A percentile compares a stretch with the other conserved stretches of the same genome.
Conservation (phyloP, 2,797 vertebrate species). For the Melanotaenia nigrans region DNA sequence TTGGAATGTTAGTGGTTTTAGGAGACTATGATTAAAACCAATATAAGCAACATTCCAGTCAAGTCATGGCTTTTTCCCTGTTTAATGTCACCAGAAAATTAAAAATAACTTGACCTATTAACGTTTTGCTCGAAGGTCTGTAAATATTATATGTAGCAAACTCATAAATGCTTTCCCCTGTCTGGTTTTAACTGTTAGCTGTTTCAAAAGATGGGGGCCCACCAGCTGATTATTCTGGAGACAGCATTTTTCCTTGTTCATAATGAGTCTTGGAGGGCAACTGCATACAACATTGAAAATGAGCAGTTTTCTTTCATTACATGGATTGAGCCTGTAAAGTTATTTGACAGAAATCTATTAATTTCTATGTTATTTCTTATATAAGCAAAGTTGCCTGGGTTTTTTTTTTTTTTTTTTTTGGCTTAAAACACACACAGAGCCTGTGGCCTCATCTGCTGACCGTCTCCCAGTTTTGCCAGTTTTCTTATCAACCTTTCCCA, state of each 20-base stretch:
- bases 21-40: not conserved
- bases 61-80: not conserved
- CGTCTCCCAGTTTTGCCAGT: conserved; percentile 74
- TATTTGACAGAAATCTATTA: not conserved
- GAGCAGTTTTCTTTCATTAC: not conserved
- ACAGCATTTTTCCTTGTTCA: not conserved
- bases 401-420: not conserved
- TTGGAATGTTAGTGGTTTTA: not conserved
- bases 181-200: not conserved
- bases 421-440: not conserved
- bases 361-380: not conserved
- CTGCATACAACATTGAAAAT: not conserved
- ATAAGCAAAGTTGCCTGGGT: not conserved
- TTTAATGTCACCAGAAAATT: not conserved
- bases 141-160: not conserved
- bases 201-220: not conserved
- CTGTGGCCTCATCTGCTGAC: not conserved
- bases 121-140: not conserved
- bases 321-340: not conserved
- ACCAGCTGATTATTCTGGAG: not conserved
- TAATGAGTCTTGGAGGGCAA: too few relatives aligned
- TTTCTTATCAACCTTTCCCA: conserved; percentile 81
- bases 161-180: not conserved
- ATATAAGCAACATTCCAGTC: not conserved
- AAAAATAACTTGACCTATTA: not conserved